These are phyloP conservation scores for Leptura quadrifasciata DNA, from an alignment of 2,888 invertebrate species.

Conservation along the genomic window DNA sequence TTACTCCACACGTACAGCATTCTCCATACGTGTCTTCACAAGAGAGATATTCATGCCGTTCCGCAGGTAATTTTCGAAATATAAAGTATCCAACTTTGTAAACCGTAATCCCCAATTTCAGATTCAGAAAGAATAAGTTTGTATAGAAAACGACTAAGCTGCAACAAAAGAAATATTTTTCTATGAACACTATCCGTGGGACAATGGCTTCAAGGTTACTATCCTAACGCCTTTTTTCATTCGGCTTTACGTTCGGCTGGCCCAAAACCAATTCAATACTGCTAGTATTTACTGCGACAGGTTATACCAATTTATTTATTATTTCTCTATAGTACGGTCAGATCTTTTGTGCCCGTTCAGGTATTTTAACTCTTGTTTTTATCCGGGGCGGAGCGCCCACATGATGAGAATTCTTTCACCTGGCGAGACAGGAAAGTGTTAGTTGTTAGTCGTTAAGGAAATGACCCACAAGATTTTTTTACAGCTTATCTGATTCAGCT, in stretches of 20 bases:
- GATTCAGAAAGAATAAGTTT: constrained; percentile 41
- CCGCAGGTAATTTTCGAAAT: constrained; percentile 49
- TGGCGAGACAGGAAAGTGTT: constrained; percentile 49
- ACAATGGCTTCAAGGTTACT: constrained; percentile 50
- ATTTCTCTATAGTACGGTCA: constrained; percentile 50
- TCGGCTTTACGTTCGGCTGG: constrained; percentile 45
- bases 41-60: constrained; percentile 44
- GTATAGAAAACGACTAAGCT: constrained; percentile 33
- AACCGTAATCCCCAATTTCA: constrained; percentile 41
- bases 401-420: constrained; percentile 41
- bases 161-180: constrained; percentile 38
- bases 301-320: constrained; percentile 56
- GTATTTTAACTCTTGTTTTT: constrained; percentile 41
- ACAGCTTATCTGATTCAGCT: constrained; percentile 45
- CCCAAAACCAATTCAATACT: constrained; percentile 42
- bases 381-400: constrained; percentile 14
- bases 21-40: constrained; percentile 31
- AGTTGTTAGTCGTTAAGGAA: constrained; percentile 52
- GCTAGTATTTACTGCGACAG: constrained; percentile 50
- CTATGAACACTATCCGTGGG: constrained; percentile 16
- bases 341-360: constrained; percentile 48
- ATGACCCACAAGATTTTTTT: constrained; percentile 49
- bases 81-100: constrained; percentile 34
- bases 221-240: constrained; percentile 51
- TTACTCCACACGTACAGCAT: constrained; percentile 36